Evolutionary conservation across 2,113 vertebrate genomes (phyloP).

Genomic region (Carassius carassius): DNA sequence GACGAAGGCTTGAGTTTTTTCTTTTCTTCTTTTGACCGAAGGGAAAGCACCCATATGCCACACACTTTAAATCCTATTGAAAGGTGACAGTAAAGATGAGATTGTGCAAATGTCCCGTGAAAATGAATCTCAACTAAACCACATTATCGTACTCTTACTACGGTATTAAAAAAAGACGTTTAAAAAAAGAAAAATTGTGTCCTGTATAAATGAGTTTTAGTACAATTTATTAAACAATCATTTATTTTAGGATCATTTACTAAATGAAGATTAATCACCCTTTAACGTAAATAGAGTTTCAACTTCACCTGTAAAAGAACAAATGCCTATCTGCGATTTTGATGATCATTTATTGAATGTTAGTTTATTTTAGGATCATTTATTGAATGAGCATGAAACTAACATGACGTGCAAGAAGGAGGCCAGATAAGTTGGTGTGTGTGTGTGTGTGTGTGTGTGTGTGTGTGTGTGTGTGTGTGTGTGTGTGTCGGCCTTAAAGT

Average conservation of each 20-base stretch:
- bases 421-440: not conserved
- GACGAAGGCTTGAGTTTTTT: constrained; percentile 54
- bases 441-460: no score
- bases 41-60: constrained; percentile 26
- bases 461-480: constrained; percentile 77
- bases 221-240: not conserved
- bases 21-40: constrained; percentile 11
- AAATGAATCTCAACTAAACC: not conserved
- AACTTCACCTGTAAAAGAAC: not conserved
- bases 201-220: not conserved
- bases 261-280: not conserved
- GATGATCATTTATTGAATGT: not conserved
- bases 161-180: not conserved
- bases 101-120: not conserved
- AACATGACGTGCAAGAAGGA: not conserved
- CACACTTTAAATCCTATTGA: not conserved
- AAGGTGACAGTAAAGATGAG: not conserved
- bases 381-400: not conserved
- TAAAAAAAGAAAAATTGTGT: not conserved
- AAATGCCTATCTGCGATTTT: not conserved
- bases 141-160: not conserved
- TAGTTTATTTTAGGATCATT: not conserved
- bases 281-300: not conserved
- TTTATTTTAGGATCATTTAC: not conserved
- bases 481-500: constrained; percentile 85